Conservation (phyloP, 1,140 invertebrate species). For the Heliconius nattereri region DNA sequence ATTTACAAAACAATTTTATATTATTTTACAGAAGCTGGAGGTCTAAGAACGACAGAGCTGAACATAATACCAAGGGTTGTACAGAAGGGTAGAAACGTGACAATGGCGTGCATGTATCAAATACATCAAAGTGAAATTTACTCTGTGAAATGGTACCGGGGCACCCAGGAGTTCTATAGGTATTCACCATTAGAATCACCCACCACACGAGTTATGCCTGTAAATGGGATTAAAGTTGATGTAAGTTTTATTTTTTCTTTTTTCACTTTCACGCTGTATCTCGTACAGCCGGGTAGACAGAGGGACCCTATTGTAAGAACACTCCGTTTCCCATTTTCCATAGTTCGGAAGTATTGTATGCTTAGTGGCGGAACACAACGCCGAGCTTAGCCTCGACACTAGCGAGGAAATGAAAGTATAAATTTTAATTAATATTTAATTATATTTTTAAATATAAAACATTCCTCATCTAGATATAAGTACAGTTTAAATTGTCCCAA, state of each 20-base stretch:
- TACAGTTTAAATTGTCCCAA: too few species aligned
- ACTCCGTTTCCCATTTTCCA: too few species aligned
- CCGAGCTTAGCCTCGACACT: too few species aligned
- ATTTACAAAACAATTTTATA: constrained; percentile 1
- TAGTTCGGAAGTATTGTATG: too few species aligned
- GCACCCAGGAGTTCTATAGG: constrained; percentile 89
- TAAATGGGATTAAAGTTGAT: constrained; percentile 74
- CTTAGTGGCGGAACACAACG: too few species aligned
- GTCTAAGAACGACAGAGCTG: constrained; percentile 69
- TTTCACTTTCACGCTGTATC: too few species aligned
- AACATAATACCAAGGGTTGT: constrained; percentile 70
- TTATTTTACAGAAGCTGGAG: constrained; percentile 68
- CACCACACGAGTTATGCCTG: constrained; percentile 60
- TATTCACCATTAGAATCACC: constrained; percentile 84
- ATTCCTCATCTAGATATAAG: too few species aligned
- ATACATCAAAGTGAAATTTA: constrained; percentile 84
- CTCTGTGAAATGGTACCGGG: constrained; percentile 91
- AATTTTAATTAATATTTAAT: too few species aligned
- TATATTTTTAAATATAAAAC: too few species aligned
- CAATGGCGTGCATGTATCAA: constrained; percentile 75
- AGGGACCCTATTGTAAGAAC: too few species aligned
- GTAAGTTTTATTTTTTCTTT: constrained; percentile 51
- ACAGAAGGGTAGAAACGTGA: constrained; percentile 75
- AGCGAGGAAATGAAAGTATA: too few species aligned
- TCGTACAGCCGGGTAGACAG: too few species aligned